Evolutionary conservation across 1,140 invertebrate genomes (phyloP).

Genomic region (Drosophila takahashii): DNA sequence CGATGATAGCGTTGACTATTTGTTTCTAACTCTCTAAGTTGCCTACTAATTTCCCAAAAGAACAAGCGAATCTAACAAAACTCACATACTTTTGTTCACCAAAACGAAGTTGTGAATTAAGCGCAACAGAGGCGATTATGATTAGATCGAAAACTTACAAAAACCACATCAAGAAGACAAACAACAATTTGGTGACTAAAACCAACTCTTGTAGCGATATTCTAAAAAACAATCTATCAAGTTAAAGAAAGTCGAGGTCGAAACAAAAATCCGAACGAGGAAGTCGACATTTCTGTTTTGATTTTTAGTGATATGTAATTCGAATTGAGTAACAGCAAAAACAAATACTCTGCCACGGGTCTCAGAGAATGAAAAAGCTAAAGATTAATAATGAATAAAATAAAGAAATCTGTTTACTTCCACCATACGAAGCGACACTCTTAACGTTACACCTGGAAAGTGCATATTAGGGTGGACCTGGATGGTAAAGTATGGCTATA

Average conservation of each 20-base stretch:
- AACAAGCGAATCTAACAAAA: slow-evolving; percentile 52
- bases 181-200: slow-evolving; percentile 61
- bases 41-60: slow-evolving; percentile 39
- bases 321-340: slow-evolving; percentile 45
- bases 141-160: slow-evolving; percentile 44
- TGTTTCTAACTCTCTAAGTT: slow-evolving; percentile 63
- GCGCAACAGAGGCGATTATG: slow-evolving; percentile 26
- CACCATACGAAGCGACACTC: slow-evolving; percentile 49
- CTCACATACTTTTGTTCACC: slow-evolving; percentile 54
- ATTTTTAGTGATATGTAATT: slow-evolving; percentile 81
- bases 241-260: slow-evolving; percentile 25
- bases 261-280: slow-evolving; percentile 27
- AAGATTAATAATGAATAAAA: slow-evolving; percentile 78
- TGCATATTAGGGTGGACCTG: not conserved
- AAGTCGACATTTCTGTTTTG: slow-evolving; percentile 57
- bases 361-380: slow-evolving; percentile 63
- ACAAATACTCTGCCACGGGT: slow-evolving; percentile 73
- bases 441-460: slow-evolving; percentile 2
- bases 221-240: slow-evolving; percentile 71
- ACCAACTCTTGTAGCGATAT: slow-evolving; percentile 74
- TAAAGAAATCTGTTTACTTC: slow-evolving; percentile 82
- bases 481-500: not conserved
- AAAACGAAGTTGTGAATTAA: slow-evolving; percentile 37
- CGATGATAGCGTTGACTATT: slow-evolving; percentile 55
- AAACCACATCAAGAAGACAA: slow-evolving; percentile 39